These are phyloP conservation scores for Aurelia coerulea DNA, from an alignment of 30 jellyfish, hydroid and myxozoan genomes.

Conservation along the genomic window DNA sequence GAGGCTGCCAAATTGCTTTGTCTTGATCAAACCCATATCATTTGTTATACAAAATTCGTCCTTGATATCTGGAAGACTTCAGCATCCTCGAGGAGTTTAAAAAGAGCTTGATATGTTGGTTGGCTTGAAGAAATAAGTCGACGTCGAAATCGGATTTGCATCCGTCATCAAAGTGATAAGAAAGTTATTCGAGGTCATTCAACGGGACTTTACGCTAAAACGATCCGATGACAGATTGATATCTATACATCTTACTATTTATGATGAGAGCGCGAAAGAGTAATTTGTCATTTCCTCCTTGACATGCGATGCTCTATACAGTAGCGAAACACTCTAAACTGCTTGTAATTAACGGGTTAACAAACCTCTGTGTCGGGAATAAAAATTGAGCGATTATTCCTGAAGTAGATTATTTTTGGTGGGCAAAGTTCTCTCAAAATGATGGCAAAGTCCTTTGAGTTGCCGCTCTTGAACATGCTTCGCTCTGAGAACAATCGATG, in stretches of 20 bases:
- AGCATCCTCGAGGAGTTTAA: too few species aligned
- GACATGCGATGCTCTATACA: constrained; percentile 1
- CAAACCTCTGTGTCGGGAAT: constrained; percentile 33
- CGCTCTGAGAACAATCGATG: constrained; percentile 38
- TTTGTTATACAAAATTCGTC: too few species aligned
- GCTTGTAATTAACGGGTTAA: constrained; percentile 43
- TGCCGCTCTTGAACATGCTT: constrained; percentile 69
- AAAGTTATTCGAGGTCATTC: constrained; percentile 8
- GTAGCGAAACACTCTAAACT: background rate
- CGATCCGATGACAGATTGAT: constrained; percentile 12
- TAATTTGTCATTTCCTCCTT: background rate
- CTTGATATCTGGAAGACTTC: too few species aligned
- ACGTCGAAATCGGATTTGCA: constrained; percentile 1
- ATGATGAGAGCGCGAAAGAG: background rate
- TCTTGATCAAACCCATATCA: too few species aligned
- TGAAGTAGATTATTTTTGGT: constrained; percentile 51
- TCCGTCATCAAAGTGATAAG: constrained; percentile 2
- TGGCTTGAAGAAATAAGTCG: background rate
- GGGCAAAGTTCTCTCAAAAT: constrained; percentile 69
- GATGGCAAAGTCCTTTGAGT: constrained; percentile 55
- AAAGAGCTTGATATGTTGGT: too few species aligned
- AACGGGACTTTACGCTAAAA: constrained; percentile 8
- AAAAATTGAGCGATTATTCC: constrained; percentile 49
- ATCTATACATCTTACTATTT: constrained; percentile 5
- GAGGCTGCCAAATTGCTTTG: too few species aligned